Conservation (phyloP, 1,140 invertebrate genomes). For the Ceratina australensis region DNA sequence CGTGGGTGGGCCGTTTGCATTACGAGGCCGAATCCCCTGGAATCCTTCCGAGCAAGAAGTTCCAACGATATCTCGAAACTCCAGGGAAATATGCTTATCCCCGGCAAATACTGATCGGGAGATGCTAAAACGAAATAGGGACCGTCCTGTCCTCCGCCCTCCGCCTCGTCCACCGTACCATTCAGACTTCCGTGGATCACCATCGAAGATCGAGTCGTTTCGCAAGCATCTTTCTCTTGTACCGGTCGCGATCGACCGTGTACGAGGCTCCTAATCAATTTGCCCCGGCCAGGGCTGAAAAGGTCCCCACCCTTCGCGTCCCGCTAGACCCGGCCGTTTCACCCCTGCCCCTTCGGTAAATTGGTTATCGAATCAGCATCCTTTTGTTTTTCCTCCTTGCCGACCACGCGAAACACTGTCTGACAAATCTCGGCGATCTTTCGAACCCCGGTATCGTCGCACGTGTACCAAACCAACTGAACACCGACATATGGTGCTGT, state of each 20-base stretch:
- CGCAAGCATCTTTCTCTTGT: slow-evolving; percentile 36
- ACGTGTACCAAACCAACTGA: not conserved
- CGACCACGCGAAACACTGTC: slow-evolving; percentile 10
- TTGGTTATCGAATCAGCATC: slow-evolving; percentile 59
- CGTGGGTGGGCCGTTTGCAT: slow-evolving; percentile 56
- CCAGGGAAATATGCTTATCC: slow-evolving; percentile 68
- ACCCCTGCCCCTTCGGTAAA: slow-evolving; percentile 27
- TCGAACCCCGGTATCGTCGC: not conserved
- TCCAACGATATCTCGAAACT: slow-evolving; percentile 65
- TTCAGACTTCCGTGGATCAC: not conserved
- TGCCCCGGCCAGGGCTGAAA: slow-evolving; percentile 2
- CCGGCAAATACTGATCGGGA: slow-evolving; percentile 56
- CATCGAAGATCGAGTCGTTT: slow-evolving; percentile 52
- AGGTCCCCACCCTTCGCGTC: not conserved
- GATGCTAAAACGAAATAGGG: slow-evolving; percentile 49
- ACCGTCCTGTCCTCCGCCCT: not conserved
- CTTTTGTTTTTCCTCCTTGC: slow-evolving; percentile 8
- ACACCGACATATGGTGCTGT: too few species aligned
- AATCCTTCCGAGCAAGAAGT: slow-evolving; percentile 61
- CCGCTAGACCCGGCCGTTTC: slow-evolving; percentile 13
- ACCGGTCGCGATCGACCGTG: slow-evolving; percentile 34
- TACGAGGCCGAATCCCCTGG: slow-evolving; percentile 53
- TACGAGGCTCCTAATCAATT: slow-evolving; percentile 62
- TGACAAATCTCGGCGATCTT: slow-evolving; percentile 22
- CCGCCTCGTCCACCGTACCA: not conserved